A percentile compares a stretch with the other conserved stretches of the same genome.
Evolutionary conservation across 2,888 invertebrate species (phyloP).

Genomic region (Dicyrtoma fusca): DNA sequence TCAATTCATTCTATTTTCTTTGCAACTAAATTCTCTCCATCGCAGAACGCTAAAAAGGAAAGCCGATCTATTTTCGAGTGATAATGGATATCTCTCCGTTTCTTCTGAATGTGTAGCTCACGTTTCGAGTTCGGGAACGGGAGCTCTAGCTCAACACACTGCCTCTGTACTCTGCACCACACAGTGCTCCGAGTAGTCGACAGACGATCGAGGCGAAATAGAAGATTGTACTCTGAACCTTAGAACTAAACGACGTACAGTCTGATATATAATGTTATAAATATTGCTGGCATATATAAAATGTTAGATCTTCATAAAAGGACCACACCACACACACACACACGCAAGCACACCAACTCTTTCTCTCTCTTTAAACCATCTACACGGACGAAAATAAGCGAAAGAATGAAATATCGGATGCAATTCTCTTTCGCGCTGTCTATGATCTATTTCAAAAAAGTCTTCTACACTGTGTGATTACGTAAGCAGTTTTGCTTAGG

Average conservation of each 20-base stretch:
- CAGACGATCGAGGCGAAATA: neutral
- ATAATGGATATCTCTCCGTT: conserved; percentile 12
- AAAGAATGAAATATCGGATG: too few species aligned
- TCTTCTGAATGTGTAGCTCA: neutral
- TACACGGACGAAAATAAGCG: too few species aligned
- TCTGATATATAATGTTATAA: too few species aligned
- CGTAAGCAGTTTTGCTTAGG: conserved; percentile 1
- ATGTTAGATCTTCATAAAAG: too few species aligned
- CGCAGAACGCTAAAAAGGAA: conserved; percentile 2
- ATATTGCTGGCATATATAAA: too few species aligned
- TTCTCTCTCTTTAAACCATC: too few species aligned
- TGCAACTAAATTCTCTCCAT: conserved; percentile 5
- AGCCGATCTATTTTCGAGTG: conserved; percentile 15
- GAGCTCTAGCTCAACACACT: neutral
- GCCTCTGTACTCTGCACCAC: too few species aligned
- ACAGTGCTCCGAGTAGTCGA: neutral
- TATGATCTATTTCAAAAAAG: neutral
- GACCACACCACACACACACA: too few species aligned
- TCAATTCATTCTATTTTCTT: conserved; percentile 3
- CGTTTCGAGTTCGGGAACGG: conserved; percentile 1
- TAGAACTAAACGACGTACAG: too few species aligned
- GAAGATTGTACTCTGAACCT: neutral
- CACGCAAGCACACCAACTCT: too few species aligned
- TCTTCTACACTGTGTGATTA: neutral
- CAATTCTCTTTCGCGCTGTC: too few species aligned